Conservation (phyloP, 2,888 invertebrate species). For the Phengaris alcon region DNA sequence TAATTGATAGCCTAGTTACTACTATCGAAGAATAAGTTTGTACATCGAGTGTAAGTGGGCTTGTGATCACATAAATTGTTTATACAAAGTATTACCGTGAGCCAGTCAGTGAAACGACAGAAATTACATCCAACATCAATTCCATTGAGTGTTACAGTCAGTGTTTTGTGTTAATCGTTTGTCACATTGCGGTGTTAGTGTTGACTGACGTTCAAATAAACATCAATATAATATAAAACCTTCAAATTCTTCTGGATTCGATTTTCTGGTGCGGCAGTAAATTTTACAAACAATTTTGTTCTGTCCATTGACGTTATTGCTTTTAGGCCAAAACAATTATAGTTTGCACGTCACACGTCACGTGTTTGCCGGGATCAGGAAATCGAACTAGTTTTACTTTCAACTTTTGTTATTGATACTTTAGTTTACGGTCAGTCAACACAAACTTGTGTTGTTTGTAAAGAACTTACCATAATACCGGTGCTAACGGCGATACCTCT, state of each 20-base stretch:
- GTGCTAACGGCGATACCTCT: conserved; percentile 99
- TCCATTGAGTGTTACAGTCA: conserved; percentile 55
- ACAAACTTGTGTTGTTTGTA: conserved; percentile 60
- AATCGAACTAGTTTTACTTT: not conserved
- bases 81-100: conserved; percentile 39
- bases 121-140: conserved; percentile 52
- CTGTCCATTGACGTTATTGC: not conserved
- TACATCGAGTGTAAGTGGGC: conserved; percentile 55
- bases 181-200: conserved; percentile 59
- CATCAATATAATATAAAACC: not conserved
- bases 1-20: conserved; percentile 28
- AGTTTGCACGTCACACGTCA: not conserved
- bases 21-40: conserved; percentile 47
- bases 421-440: conserved; percentile 61
- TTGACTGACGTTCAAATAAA: conserved; percentile 62
- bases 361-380: not conserved
- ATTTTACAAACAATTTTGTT: not conserved
- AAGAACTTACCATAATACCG: conserved; percentile 97
- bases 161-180: conserved; percentile 64
- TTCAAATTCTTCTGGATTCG: not conserved
- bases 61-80: conserved; percentile 45
- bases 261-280: not conserved
- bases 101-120: conserved; percentile 42
- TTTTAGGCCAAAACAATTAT: not conserved
- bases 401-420: not conserved